These are phyloP conservation scores for Metellina segmentata DNA, from an alignment of 2,888 invertebrate species.

Conservation along the genomic window DNA sequence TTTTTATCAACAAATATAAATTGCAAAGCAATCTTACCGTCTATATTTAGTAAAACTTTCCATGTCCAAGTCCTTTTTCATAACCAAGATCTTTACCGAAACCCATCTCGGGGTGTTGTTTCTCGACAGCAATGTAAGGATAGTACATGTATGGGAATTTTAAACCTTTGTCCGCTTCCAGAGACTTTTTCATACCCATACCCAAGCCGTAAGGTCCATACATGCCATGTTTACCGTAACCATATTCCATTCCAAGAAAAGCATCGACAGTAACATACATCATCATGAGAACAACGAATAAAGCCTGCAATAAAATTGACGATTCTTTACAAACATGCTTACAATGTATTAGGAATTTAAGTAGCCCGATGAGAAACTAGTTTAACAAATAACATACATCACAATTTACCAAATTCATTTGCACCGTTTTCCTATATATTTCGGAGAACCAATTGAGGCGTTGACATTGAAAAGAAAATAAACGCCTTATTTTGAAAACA, in stretches of 20 bases:
- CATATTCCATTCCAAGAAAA: constrained; percentile 29
- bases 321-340: too few relatives aligned
- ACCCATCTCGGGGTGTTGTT: neutral
- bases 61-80: constrained; percentile 7
- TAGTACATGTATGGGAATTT: constrained; percentile 1
- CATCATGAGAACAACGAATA: neutral
- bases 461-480: too few relatives aligned
- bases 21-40: neutral
- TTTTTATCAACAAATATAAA: too few relatives aligned
- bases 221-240: neutral
- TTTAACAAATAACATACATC: too few relatives aligned
- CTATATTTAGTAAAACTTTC: neutral
- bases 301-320: neutral
- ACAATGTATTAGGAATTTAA: too few relatives aligned
- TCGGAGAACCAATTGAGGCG: too few relatives aligned
- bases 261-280: neutral
- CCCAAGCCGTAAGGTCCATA: neutral
- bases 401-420: too few relatives aligned
- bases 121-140: neutral
- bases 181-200: neutral
- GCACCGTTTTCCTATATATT: too few relatives aligned
- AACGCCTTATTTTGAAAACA: too few relatives aligned
- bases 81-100: constrained; percentile 3
- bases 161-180: constrained; percentile 4
- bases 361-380: too few relatives aligned